phyloP scores from a whole-genome alignment of 2,797 vertebrate species.

The Melanotaenia maccullochi region DNA sequence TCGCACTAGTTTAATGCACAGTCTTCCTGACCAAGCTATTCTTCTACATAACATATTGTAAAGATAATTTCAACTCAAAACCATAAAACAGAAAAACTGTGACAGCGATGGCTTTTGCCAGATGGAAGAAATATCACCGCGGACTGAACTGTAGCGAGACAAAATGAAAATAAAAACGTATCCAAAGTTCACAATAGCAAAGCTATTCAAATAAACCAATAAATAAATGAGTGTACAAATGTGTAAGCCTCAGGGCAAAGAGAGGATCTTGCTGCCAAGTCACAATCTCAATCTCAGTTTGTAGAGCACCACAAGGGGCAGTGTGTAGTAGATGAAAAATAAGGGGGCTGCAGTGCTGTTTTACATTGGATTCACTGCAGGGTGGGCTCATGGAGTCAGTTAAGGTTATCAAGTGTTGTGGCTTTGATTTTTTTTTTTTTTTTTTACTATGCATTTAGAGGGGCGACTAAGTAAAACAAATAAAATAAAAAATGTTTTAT shows the following conservation, averaged over 20 bases:
- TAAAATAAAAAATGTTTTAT: background rate
- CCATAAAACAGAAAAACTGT: constrained; percentile 53
- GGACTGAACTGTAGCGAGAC: constrained; percentile 54
- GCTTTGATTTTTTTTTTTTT: background rate
- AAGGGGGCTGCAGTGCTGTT: constrained; percentile 31
- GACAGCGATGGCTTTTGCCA: constrained; percentile 47
- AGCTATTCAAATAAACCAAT: constrained; percentile 76
- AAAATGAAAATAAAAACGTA: constrained; percentile 68
- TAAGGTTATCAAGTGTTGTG: constrained; percentile 43
- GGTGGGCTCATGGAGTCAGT: constrained; percentile 37
- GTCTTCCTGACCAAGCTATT: constrained; percentile 58
- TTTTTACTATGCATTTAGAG: background rate
- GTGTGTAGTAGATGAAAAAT: constrained; percentile 47
- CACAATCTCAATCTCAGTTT: constrained; percentile 61
- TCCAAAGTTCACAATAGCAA: constrained; percentile 75
- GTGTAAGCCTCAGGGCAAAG: constrained; percentile 69
- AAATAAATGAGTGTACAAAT: constrained; percentile 77
- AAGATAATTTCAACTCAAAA: constrained; percentile 61
- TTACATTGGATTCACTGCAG: constrained; percentile 42
- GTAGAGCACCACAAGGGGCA: constrained; percentile 71
- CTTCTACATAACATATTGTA: constrained; percentile 56
- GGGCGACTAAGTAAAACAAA: constrained; percentile 2
- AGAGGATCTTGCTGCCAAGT: constrained; percentile 69
- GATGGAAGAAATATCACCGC: constrained; percentile 60
- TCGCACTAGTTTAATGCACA: constrained; percentile 69